Evolutionary conservation across 2,888 invertebrate genomes (phyloP), one percentile per base, ranked within the genome.

Genomic region (Drosophila percnosoma): DNA sequence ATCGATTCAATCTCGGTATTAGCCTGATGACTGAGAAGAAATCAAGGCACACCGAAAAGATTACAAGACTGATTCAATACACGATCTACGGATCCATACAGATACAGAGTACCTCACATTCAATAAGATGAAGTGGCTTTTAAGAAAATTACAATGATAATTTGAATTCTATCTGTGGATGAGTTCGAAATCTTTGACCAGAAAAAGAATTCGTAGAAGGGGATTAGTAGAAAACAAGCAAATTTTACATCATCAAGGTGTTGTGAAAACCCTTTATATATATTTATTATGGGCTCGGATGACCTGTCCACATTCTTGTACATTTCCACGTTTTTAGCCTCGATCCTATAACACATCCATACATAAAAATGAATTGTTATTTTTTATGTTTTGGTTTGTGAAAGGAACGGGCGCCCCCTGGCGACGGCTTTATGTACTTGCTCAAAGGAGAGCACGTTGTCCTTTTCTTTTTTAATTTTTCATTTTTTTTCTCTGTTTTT

Each of bases 401-500:
- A 36, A 42, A 34, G 58, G 4, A 34, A 8, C 11, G 27, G 34
- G 48, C 49, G 18, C 59, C 58, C 36, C 31, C 59, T 65, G 69
- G 61, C 61, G 67, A 53, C 61, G 77, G 60, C 73, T 70, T 66
- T 82, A 60, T 82, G 70, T 74, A 75, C 83, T 82, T 62, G 60
- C 66, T 54, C n/a, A 29, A 62, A 15, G 45, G 4, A 45, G 45
- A 52, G 80, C 69, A 74, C 75, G 71, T 74, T 80, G 82, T 75
- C 75, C 71, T 81, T 83, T 88, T 55, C 49, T 66, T 53, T 15
- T 18, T 27, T 11, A 6, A 33, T 18, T 54, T 24, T 27, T 24
- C 2, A 2, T n/a, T 54, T 60, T 61, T 51, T 7, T 24, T 18
- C 8, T 15, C 24, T 8, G 6, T 18, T 36, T 36, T 54, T 27